Conservation (phyloP, 1,140 invertebrate genomes). For the Trachymyrmex septentrionalis region DNA sequence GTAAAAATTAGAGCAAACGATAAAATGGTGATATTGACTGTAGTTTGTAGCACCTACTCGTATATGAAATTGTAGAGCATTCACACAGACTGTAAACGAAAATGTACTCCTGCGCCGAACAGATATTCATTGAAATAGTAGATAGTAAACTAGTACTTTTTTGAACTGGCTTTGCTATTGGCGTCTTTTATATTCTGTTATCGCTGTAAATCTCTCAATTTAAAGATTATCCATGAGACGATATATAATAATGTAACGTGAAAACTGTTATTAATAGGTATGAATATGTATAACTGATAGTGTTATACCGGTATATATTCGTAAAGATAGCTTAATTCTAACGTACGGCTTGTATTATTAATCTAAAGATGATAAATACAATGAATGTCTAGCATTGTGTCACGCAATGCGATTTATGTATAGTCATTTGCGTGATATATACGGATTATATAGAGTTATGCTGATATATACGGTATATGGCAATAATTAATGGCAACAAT, state of each 20-base stretch:
- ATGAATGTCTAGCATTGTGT: constrained; percentile 2
- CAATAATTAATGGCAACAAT: constrained; percentile 8
- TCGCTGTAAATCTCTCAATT: constrained; percentile 4
- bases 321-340: constrained; percentile 1
- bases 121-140: neutral
- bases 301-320: neutral
- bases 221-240: neutral
- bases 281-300: no score
- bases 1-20: constrained; percentile 18
- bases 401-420: neutral
- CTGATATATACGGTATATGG: no score
- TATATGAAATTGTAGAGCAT: neutral
- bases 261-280: constrained; percentile 20
- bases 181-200: neutral
- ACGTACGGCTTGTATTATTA: neutral
- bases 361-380: constrained; percentile 1
- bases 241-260: neutral
- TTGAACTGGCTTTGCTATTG: neutral
- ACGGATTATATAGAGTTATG: no score
- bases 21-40: neutral
- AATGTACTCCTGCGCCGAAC: neutral
- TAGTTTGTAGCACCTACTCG: neutral
- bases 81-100: neutral
- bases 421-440: constrained; percentile 14
- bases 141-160: neutral